Evolutionary conservation across 2,888 invertebrate genomes (phyloP).

Genomic region (Cephus pygmeus): DNA sequence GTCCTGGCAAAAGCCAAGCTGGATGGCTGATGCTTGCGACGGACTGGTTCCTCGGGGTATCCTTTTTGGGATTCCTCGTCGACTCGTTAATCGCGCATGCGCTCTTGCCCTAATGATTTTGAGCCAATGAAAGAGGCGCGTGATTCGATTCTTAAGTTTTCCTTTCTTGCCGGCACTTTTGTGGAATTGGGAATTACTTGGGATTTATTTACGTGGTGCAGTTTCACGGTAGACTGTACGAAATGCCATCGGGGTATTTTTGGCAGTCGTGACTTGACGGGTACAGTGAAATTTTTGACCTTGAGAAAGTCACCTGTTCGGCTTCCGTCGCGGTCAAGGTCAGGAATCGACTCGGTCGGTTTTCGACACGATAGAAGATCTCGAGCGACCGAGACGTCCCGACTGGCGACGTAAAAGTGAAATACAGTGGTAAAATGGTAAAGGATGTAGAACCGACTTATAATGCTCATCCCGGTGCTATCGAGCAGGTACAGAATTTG

Average conservation of each 20-base stretch:
- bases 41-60: neutral
- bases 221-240: neutral
- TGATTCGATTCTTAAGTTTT: neutral
- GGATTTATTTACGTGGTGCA: neutral
- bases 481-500: slow-evolving; percentile 53
- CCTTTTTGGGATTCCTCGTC: neutral
- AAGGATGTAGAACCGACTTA: slow-evolving; percentile 39
- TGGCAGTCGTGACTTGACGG: neutral
- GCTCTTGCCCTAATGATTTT: neutral
- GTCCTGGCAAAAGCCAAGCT: neutral
- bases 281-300: neutral
- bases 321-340: neutral
- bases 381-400: neutral
- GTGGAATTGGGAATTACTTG: neutral
- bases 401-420: neutral
- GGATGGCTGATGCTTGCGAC: neutral
- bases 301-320: neutral
- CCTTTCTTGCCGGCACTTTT: neutral
- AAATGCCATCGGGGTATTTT: neutral
- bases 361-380: neutral
- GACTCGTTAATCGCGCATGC: neutral
- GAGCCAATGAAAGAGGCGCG: neutral
- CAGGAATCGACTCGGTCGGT: neutral
- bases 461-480: slow-evolving; percentile 40
- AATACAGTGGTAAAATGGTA: slow-evolving; percentile 36